phyloP scores from a whole-genome alignment of 2,113 vertebrate genomes.

The Archilochus colubris region DNA sequence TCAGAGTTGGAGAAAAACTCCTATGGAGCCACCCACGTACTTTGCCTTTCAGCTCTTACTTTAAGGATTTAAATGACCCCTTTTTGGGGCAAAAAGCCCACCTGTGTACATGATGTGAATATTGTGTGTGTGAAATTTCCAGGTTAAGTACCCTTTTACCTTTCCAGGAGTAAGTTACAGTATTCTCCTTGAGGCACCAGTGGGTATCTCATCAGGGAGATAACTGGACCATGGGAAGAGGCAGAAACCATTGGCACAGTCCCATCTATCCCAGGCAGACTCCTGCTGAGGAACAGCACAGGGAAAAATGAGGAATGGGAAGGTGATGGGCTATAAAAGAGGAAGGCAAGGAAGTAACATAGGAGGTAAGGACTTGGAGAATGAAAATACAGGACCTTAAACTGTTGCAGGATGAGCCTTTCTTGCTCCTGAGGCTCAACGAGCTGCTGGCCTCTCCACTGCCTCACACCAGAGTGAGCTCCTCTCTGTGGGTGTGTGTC shows the following conservation, averaged over 20 bases:
- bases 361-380: neutral
- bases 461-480: no score
- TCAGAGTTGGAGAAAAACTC: neutral
- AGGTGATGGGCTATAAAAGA: neutral
- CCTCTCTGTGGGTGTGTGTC: no score
- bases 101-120: neutral
- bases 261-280: neutral
- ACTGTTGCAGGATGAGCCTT: no score
- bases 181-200: neutral
- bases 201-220: neutral
- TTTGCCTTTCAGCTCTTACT: neutral
- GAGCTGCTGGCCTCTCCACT: no score
- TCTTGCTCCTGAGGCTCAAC: no score
- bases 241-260: neutral
- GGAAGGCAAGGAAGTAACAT: neutral
- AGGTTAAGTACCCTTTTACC: neutral
- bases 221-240: neutral
- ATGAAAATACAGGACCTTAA: neutral
- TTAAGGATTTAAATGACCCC: neutral
- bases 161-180: neutral
- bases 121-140: neutral
- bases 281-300: neutral
- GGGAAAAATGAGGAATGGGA: neutral
- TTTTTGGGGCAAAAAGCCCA: neutral
- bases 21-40: rapidly evolving